Conservation (phyloP, 2,888 invertebrate species). For the Eupsilia transversa region DNA sequence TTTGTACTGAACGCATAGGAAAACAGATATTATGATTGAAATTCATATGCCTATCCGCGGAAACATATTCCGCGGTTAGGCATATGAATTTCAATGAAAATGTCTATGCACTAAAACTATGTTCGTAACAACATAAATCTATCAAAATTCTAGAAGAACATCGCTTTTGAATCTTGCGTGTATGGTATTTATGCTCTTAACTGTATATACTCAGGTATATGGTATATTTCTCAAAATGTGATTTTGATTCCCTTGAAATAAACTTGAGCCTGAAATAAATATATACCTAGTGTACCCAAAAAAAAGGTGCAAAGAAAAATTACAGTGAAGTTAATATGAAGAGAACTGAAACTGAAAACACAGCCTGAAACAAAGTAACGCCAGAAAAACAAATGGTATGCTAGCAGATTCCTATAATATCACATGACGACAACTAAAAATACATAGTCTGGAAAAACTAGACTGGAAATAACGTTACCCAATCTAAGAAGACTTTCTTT, state of each 20-base stretch:
- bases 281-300: background rate
- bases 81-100: no score
- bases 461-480: slow-evolving; percentile 9
- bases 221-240: background rate
- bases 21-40: background rate
- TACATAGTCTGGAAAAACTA: slow-evolving; percentile 7
- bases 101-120: background rate
- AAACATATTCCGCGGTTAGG: no score
- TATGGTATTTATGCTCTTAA: background rate
- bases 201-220: background rate
- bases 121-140: background rate
- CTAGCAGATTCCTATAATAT: background rate
- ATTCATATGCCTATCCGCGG: background rate
- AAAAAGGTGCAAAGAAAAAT: background rate
- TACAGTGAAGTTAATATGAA: background rate
- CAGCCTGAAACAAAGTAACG: background rate
- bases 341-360: background rate
- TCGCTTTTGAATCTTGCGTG: background rate
- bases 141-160: background rate
- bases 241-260: background rate
- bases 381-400: slow-evolving; percentile 9
- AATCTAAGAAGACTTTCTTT: slow-evolving; percentile 44
- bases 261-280: slow-evolving; percentile 13
- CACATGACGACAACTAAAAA: background rate
- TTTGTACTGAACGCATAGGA: slow-evolving; percentile 22